These are phyloP conservation scores for Gadus macrocephalus DNA, from an alignment of 2,113 vertebrate species.

Conservation along the genomic window DNA sequence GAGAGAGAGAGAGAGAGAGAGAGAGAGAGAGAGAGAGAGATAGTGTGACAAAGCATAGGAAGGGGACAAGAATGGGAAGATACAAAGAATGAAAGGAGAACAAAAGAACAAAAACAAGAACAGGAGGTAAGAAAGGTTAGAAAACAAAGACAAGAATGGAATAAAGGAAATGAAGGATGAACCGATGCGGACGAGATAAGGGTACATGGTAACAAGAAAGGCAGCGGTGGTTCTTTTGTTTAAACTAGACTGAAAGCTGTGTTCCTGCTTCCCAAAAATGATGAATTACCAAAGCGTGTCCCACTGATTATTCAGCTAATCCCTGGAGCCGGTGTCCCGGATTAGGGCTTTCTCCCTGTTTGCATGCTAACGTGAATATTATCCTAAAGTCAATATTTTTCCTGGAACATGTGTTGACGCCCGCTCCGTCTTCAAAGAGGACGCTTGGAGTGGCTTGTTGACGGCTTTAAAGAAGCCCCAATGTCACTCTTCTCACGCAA, in stretches of 20 bases:
- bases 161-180: slow-evolving; percentile 4
- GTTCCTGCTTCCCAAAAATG: slow-evolving; percentile 19
- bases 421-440: slow-evolving; percentile 30
- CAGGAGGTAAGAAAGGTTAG: background rate
- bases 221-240: background rate
- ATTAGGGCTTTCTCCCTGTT: slow-evolving; percentile 28
- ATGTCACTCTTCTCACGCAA: slow-evolving; percentile 47
- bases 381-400: slow-evolving; percentile 13
- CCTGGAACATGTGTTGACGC: slow-evolving; percentile 29
- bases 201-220: slow-evolving; percentile 2
- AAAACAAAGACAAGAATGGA: background rate
- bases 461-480: slow-evolving; percentile 42
- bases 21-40: too few species aligned
- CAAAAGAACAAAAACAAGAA: background rate
- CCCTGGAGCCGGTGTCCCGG: slow-evolving; percentile 7
- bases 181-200: background rate
- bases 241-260: too few species aligned
- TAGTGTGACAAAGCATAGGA: too few species aligned
- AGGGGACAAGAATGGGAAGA: too few species aligned
- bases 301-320: slow-evolving; percentile 38
- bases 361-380: background rate
- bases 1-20: too few species aligned
- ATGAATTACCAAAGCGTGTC: slow-evolving; percentile 21
- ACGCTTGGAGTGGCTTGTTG: slow-evolving; percentile 42
- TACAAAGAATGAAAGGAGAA: background rate